Evolutionary conservation across 2,113 vertebrate species (phyloP).

Genomic region (Dolichallabes microphthalmus): DNA sequence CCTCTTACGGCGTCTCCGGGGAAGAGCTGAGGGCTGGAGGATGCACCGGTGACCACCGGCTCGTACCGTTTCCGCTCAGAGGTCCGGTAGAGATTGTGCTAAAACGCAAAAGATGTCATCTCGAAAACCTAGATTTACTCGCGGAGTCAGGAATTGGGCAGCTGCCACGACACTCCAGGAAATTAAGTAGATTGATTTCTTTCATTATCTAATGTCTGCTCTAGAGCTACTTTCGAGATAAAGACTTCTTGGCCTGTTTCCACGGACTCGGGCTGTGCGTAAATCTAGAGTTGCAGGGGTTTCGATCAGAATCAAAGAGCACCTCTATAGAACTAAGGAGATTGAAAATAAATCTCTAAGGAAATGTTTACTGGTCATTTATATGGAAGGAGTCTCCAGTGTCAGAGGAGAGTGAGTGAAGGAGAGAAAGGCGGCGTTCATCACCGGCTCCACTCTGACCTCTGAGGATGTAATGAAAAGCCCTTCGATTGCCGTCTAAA

Average conservation of each 20-base stretch:
- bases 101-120: background rate
- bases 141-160: background rate
- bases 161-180: constrained; percentile 18
- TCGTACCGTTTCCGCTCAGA: background rate
- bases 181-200: constrained; percentile 10
- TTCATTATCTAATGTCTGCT: constrained; percentile 24
- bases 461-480: constrained; percentile 75
- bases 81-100: background rate
- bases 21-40: background rate
- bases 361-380: background rate
- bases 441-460: constrained; percentile 58
- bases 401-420: background rate
- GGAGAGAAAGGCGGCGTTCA: constrained; percentile 68
- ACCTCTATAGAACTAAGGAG: background rate
- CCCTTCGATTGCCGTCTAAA: constrained; percentile 70
- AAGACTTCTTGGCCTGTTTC: constrained; percentile 9
- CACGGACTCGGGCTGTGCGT: background rate
- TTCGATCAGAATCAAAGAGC: background rate
- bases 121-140: background rate
- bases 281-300: background rate
- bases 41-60: background rate
- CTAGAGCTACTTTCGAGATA: constrained; percentile 6
- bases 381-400: background rate
- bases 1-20: background rate
- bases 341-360: background rate